Percentiles rank a stretch among this genome's conserved stretches.
Evolutionary conservation across 2,797 vertebrate genomes (phyloP).

Genomic region (Miichthys miiuy): DNA sequence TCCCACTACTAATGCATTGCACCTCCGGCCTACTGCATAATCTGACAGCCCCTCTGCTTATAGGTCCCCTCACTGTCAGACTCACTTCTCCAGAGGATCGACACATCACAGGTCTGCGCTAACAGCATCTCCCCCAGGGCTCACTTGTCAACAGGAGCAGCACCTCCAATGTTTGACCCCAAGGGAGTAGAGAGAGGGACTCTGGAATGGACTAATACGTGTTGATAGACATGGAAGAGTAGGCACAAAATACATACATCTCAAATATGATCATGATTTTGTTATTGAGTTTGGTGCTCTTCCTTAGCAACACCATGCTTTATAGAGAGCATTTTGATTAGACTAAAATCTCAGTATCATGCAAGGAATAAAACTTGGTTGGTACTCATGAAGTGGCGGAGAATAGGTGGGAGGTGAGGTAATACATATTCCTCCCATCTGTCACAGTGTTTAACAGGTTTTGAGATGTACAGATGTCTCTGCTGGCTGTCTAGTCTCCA

Average conservation of each 20-base stretch:
- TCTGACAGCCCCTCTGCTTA: slow-evolving; percentile 70
- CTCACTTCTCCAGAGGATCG: slow-evolving; percentile 68
- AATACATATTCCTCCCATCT: neutral
- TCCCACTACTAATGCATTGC: slow-evolving; percentile 16
- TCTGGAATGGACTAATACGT: neutral
- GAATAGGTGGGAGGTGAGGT: neutral
- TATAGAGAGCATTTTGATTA: neutral
- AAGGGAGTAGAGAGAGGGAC: slow-evolving; percentile 26
- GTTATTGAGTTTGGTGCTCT: neutral
- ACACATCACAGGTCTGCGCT: slow-evolving; percentile 60
- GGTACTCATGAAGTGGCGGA: neutral
- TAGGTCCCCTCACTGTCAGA: slow-evolving; percentile 72
- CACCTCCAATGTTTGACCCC: slow-evolving; percentile 63
- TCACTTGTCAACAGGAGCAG: slow-evolving; percentile 70
- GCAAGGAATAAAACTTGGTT: neutral
- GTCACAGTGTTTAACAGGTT: neutral
- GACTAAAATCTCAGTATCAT: neutral
- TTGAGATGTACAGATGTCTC: slow-evolving; percentile 10
- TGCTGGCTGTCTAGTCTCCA: neutral
- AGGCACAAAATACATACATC: neutral
- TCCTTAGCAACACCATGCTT: neutral
- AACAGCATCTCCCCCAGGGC: slow-evolving; percentile 47
- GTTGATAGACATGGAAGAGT: neutral
- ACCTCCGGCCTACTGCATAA: slow-evolving; percentile 66
- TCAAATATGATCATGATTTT: neutral